phyloP scores from a whole-genome alignment of 2,797 vertebrate genomes.

The Harpagifer antarcticus region DNA sequence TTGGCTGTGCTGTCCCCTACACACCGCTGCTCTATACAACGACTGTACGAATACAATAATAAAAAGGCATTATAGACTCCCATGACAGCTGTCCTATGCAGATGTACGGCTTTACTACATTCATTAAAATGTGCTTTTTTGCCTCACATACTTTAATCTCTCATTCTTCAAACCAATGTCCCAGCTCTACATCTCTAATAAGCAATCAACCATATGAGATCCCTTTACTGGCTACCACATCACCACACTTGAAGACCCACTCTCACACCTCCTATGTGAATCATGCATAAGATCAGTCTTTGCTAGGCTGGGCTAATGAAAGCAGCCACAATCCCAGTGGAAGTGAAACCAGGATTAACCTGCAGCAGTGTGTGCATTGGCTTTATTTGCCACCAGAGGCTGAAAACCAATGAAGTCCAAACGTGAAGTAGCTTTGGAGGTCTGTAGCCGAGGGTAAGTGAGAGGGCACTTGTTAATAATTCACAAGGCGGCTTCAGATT shows the following conservation, averaged over 20 bases:
- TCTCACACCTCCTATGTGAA: conserved; percentile 1
- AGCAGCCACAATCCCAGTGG: conserved; percentile 27
- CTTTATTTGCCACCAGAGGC: conserved; percentile 58
- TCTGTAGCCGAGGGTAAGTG: conserved; percentile 49
- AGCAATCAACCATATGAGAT: conserved; percentile 5
- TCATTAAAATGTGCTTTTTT: conserved; percentile 30
- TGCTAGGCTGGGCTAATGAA: conserved; percentile 28
- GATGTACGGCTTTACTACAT: conserved; percentile 42
- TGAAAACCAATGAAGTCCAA: conserved; percentile 56
- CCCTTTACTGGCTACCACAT: neutral
- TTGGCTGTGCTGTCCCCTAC: conserved; percentile 22
- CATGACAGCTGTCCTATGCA: conserved; percentile 16
- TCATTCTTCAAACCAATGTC: conserved; percentile 12
- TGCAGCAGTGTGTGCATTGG: conserved; percentile 30
- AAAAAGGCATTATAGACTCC: conserved; percentile 33
- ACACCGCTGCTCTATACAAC: neutral
- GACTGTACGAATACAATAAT: conserved; percentile 26
- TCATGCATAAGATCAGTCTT: conserved; percentile 31
- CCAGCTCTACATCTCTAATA: neutral
- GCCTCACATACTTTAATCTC: conserved; percentile 15
- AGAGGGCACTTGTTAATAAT: conserved; percentile 68
- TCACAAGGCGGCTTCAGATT: conserved; percentile 50
- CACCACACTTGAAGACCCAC: neutral
- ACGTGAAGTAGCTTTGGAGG: conserved; percentile 45
- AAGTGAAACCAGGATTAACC: neutral